These are phyloP conservation scores for Gyrodactylus salaris DNA, from an alignment of 1,140 invertebrate genomes.

Conservation along the genomic window DNA sequence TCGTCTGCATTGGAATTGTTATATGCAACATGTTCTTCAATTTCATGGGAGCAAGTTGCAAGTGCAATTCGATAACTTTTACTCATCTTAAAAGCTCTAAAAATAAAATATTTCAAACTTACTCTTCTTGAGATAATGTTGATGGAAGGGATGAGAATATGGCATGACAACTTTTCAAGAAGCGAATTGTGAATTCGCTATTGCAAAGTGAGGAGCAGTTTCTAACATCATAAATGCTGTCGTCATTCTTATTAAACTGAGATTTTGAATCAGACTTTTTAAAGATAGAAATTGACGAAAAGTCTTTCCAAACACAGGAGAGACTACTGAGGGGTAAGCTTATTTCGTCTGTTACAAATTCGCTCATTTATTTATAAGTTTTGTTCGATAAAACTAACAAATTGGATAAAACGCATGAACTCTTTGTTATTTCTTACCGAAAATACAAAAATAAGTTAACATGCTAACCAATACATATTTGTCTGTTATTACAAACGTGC, in stretches of 20 bases:
- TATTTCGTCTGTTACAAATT: not conserved
- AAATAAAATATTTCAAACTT: not conserved
- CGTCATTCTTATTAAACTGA: not conserved
- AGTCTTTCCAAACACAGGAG: not conserved
- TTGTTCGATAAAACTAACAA: not conserved
- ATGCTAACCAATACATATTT: not conserved
- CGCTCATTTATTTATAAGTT: not conserved
- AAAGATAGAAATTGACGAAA: not conserved
- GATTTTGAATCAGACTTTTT: not conserved
- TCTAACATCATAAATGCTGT: not conserved
- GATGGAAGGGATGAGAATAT: not conserved
- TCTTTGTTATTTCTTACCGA: no score
- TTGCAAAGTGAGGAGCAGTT: not conserved
- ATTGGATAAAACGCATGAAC: no score
- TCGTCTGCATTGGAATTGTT: not conserved
- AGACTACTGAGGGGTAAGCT: not conserved
- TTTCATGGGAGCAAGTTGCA: not conserved
- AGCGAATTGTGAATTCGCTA: not conserved
- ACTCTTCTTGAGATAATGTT: not conserved
- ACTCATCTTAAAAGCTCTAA: not conserved
- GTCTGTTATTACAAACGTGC: not conserved
- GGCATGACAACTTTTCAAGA: not conserved
- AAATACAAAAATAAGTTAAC: not conserved
- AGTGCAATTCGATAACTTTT: not conserved
- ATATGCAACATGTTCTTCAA: not conserved